Evolutionary conservation across 2,113 vertebrate species (phyloP), one percentile per base, ranked within the genome.

Genomic region (Alouatta palliata): DNA sequence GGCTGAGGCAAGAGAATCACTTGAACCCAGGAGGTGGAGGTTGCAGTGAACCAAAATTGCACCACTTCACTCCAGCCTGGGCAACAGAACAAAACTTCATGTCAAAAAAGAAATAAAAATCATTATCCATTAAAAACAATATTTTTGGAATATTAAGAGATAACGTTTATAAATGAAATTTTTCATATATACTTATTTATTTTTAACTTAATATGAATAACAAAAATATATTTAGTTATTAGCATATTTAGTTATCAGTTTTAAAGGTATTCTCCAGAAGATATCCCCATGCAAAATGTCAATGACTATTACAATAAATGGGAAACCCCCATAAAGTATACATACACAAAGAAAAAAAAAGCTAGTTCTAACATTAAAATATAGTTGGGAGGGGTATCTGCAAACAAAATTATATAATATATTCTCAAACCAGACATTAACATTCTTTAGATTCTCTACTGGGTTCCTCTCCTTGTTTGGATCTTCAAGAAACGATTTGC

Each of bases 191-290:
- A 79, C 70, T 71, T 61, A 89, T 81, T 94, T 88, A 68, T 83
- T 89, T 94, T 87, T 77, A 88, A 68, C 30, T 37, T 95, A 75
- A 87, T 1, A 95, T 10, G 4, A 92, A 89, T 23, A 95, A 32
- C 30, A 96, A 95, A 96, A 97, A 76, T 85, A 58, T 68, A 92
- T 66, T 84, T 87, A 88, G 35, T 80, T 83, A 79, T 93, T 79
- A 64, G 7, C 49, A 92, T 43, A 66, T 64, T 92, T 92, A 90
- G 68, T 94, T 92, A 64, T 68, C 37, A 94, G 6, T 90, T 91
- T 90, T 77, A 87, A 95, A 79, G 52, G 1, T 47, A 82, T 82
- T 94, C 70, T 90, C 88, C 49, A 88, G 40, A 95, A 97, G 85
- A 90, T 58, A 40, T 35, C 43, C 80, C 16, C 6, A 64, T 76